Conservation (phyloP, 1,140 invertebrate species). For the Bombus consobrinus region DNA sequence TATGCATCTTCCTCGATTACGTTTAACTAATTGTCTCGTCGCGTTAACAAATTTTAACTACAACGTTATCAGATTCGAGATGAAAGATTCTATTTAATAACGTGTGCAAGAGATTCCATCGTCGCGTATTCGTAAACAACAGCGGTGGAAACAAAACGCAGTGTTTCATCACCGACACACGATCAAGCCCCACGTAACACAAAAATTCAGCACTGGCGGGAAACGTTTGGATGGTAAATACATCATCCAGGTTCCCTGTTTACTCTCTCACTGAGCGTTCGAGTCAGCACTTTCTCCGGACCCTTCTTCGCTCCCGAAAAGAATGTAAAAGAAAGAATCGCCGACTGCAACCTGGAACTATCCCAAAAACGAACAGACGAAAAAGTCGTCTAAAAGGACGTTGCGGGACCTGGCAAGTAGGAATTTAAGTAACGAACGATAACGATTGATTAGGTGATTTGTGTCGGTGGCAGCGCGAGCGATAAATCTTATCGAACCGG, state of each 20-base stretch:
- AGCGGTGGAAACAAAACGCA: not conserved
- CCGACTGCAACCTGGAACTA: conserved; percentile 11
- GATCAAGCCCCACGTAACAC: not conserved
- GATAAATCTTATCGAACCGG: conserved; percentile 9
- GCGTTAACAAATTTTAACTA: too few species aligned
- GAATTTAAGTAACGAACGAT: conserved; percentile 8
- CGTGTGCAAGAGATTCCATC: too few species aligned
- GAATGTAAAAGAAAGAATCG: not conserved
- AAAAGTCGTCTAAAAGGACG: not conserved
- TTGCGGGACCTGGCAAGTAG: not conserved
- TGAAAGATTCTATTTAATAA: too few species aligned
- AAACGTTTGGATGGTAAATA: not conserved
- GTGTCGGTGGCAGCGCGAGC: too few species aligned
- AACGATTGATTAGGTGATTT: conserved; percentile 16
- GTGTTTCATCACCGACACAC: not conserved
- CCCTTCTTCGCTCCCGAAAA: not conserved
- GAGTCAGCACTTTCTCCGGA: conserved; percentile 35
- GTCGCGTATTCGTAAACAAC: too few species aligned
- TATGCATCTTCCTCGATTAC: not conserved
- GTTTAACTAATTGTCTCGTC: not conserved
- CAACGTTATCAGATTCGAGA: too few species aligned
- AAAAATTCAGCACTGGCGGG: not conserved
- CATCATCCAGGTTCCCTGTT: not conserved
- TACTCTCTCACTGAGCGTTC: not conserved
- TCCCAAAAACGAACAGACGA: not conserved